Conservation (phyloP, 2,113 vertebrate species). For the Crotophaga sulcirostris region DNA sequence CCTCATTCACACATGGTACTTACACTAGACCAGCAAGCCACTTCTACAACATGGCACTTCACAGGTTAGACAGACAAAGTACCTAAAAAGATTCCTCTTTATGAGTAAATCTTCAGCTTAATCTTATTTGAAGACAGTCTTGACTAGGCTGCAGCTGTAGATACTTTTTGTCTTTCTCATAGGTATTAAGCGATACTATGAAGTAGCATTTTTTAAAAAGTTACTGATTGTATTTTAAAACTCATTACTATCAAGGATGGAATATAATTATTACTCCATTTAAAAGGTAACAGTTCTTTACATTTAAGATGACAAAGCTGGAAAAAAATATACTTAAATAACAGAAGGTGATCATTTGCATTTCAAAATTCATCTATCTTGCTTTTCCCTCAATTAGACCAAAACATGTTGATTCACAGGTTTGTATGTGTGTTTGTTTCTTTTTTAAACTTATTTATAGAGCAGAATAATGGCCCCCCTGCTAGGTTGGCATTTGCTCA, state of each 20-base stretch:
- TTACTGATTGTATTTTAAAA: not conserved
- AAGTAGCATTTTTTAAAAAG: not conserved
- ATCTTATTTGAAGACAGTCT: slow-evolving; percentile 12
- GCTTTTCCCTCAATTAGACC: slow-evolving; percentile 79
- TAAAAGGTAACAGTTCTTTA: slow-evolving; percentile 55
- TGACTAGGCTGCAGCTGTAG: slow-evolving; percentile 13
- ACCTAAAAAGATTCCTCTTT: slow-evolving; percentile 26
- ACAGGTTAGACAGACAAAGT: slow-evolving; percentile 8
- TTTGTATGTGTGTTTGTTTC: slow-evolving; percentile 75
- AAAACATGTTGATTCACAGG: slow-evolving; percentile 85
- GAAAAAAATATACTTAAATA: slow-evolving; percentile 69
- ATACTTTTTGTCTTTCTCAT: slow-evolving; percentile 7
- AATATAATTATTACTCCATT: not conserved
- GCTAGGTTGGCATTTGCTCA: slow-evolving; percentile 83
- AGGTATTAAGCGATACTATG: slow-evolving; percentile 4
- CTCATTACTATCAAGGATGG: not conserved
- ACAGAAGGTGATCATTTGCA: slow-evolving; percentile 84
- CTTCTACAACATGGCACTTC: slow-evolving; percentile 30
- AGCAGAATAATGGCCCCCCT: slow-evolving; percentile 81
- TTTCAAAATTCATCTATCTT: slow-evolving; percentile 82
- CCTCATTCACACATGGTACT: not conserved
- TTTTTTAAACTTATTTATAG: slow-evolving; percentile 86
- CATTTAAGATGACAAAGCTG: slow-evolving; percentile 70
- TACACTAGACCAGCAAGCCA: slow-evolving; percentile 39
- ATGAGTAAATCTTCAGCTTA: slow-evolving; percentile 15